phyloP scores from a whole-genome alignment of 2,113 vertebrate species.

The Bos indicus region DNA sequence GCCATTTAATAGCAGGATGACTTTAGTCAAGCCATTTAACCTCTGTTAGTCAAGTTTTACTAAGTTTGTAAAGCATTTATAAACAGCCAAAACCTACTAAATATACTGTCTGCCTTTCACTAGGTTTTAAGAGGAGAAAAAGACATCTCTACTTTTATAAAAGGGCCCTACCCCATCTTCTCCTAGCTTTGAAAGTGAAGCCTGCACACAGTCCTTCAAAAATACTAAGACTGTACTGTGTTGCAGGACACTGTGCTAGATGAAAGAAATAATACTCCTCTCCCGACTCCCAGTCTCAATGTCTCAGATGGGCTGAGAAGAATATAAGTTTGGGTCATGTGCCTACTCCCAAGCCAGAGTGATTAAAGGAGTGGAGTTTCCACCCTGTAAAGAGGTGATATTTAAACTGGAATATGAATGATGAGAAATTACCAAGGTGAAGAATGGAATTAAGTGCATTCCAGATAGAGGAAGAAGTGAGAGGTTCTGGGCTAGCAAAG shows the following conservation, averaged over 20 bases:
- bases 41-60: neutral
- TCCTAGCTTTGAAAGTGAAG: slow-evolving; percentile 4
- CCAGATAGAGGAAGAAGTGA: neutral
- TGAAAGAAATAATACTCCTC: neutral
- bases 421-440: neutral
- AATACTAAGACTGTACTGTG: neutral
- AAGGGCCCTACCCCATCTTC: neutral
- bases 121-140: neutral
- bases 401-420: slow-evolving; percentile 8
- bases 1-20: slow-evolving; percentile 1
- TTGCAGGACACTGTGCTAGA: neutral
- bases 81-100: neutral
- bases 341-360: neutral
- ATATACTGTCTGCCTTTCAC: neutral
- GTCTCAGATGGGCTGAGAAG: neutral
- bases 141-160: neutral
- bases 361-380: neutral
- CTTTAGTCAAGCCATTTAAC: slow-evolving; percentile 5
- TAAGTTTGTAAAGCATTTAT: slow-evolving; percentile 25
- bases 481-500: neutral
- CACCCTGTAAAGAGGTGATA: neutral
- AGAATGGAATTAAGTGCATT: neutral
- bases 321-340: neutral
- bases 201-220: neutral
- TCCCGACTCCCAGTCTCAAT: neutral